Evolutionary conservation across 2,113 vertebrate genomes (phyloP).

Genomic region (Pygoscelis adeliae): DNA sequence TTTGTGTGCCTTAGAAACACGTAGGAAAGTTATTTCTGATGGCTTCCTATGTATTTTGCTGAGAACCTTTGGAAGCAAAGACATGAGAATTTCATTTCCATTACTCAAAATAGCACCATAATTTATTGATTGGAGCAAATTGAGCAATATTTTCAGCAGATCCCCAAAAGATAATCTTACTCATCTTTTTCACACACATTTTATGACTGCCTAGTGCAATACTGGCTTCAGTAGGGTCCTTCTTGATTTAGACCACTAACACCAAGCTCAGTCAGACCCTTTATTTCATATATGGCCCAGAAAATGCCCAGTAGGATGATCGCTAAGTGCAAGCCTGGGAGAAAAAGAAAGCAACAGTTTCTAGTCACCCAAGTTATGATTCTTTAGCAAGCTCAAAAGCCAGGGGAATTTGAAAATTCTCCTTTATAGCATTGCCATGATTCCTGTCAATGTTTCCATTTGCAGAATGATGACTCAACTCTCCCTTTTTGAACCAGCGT

Average conservation of each 20-base stretch:
- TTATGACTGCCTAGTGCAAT: background rate
- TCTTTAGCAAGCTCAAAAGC: background rate
- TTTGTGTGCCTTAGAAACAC: background rate
- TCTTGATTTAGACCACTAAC: background rate
- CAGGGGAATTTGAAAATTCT: background rate
- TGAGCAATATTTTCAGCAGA: background rate
- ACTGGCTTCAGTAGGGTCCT: background rate
- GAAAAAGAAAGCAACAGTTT: background rate
- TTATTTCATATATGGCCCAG: background rate
- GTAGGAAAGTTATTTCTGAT: background rate
- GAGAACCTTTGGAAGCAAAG: background rate
- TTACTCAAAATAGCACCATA: background rate
- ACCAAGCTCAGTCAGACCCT: background rate
- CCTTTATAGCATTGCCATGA: background rate
- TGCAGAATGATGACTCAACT: background rate
- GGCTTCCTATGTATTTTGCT: background rate
- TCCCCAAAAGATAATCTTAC: background rate
- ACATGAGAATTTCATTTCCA: background rate
- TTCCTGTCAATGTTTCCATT: background rate
- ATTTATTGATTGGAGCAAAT: background rate
- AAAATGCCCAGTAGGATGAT: background rate
- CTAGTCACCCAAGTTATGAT: background rate
- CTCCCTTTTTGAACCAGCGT: background rate
- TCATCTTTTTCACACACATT: background rate
- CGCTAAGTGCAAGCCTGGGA: background rate